phyloP scores from a whole-genome alignment of 1,140 invertebrate species.

The Drosophila kepulauana region DNA sequence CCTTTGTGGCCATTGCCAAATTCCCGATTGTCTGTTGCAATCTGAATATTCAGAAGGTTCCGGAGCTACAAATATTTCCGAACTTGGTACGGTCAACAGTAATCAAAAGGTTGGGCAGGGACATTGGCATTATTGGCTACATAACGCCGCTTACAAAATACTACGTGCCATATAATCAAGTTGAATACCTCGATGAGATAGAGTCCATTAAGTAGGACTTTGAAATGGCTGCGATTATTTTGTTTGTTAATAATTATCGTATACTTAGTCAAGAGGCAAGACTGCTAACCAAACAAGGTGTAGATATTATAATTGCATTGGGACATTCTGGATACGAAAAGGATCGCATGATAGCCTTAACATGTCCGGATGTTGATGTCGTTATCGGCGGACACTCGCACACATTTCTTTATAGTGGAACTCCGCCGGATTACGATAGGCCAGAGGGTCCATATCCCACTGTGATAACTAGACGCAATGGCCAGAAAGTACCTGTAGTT shows the following conservation, averaged over 20 bases:
- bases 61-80: conserved; percentile 85
- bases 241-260: no score
- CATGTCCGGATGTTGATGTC: conserved; percentile 92
- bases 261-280: conserved; percentile 86
- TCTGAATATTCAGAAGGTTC: conserved; percentile 89
- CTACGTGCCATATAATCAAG: conserved; percentile 87
- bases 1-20: conserved; percentile 90
- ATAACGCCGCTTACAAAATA: conserved; percentile 92
- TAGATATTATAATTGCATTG: conserved; percentile 94
- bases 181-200: conserved; percentile 91
- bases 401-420: conserved; percentile 89
- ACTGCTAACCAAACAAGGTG: conserved; percentile 87
- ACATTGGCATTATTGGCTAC: conserved; percentile 96
- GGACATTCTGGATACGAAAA: conserved; percentile 94
- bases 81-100: conserved; percentile 88
- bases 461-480: conserved; percentile 89
- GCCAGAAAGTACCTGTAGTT: conserved; percentile 90
- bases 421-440: conserved; percentile 37
- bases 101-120: conserved; percentile 87
- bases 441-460: conserved; percentile 92
- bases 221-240: background rate
- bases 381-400: conserved; percentile 95
- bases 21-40: conserved; percentile 93
- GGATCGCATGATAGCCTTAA: conserved; percentile 91
- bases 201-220: conserved; percentile 86